Evolutionary conservation across 23 tunicate species (phyloP).

Genomic region (Styela clava): DNA sequence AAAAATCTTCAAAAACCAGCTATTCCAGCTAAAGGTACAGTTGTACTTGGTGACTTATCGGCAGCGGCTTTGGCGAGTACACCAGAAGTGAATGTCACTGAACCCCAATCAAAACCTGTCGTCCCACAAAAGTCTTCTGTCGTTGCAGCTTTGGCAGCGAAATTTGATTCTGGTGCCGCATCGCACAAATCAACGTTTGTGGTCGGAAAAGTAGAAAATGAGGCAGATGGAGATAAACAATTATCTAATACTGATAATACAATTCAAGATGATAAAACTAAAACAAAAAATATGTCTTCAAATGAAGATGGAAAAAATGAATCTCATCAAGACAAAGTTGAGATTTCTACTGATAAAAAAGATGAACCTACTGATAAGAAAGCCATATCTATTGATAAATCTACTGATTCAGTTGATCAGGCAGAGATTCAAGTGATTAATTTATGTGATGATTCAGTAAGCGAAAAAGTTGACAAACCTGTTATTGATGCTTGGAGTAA

Average conservation of each 20-base stretch:
- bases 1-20: background rate
- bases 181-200: constrained; percentile 18
- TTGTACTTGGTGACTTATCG: constrained; percentile 10
- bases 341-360: background rate
- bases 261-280: background rate
- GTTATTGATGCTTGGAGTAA: background rate
- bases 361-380: background rate
- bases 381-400: too few species aligned
- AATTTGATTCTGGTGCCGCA: constrained; percentile 1
- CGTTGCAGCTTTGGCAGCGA: constrained; percentile 18
- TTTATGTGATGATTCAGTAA: background rate
- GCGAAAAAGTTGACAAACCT: background rate
- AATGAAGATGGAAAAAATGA: background rate
- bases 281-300: background rate
- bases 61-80: constrained; percentile 7
- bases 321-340: background rate
- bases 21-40: constrained; percentile 4
- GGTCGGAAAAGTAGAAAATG: background rate
- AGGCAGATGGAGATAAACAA: background rate
- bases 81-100: background rate
- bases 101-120: constrained; percentile 19
- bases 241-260: background rate
- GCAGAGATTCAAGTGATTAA: background rate
- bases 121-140: constrained; percentile 19
- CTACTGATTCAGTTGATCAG: background rate